A percentile compares a stretch with the other conserved stretches of the same genome.
phyloP scores from a whole-genome alignment of 2,113 vertebrate species.

The Lampris incognitus region DNA sequence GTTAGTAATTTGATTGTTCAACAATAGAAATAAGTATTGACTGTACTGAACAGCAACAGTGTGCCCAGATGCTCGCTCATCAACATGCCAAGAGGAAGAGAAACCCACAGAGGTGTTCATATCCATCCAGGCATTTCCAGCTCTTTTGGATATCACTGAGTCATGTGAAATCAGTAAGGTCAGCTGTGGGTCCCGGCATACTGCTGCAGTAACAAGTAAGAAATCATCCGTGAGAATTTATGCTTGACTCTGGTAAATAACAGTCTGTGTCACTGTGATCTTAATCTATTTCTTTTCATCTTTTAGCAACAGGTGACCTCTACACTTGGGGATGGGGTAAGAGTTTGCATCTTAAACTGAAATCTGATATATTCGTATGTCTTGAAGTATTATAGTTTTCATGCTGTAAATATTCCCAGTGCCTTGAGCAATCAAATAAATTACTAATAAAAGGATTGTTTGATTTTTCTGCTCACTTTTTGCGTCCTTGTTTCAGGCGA shows the following conservation, averaged over 20 bases:
- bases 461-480: conserved; percentile 13
- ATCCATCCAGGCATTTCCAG: conserved; percentile 92
- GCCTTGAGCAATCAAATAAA: not conserved
- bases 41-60: conserved; percentile 29
- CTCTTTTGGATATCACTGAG: conserved; percentile 87
- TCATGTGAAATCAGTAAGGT: conserved; percentile 78
- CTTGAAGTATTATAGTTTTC: not conserved
- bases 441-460: not conserved
- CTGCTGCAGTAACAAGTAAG: conserved; percentile 89
- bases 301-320: conserved; percentile 87
- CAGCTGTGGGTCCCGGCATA: conserved; percentile 94
- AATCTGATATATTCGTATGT: not conserved
- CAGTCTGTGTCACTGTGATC: not conserved
- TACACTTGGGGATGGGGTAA: conserved; percentile 99
- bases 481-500: conserved; percentile 80
- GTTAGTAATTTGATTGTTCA: not conserved
- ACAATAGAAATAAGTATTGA: not conserved
- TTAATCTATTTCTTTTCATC: conserved; percentile 1
- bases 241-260: not conserved
- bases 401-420: not conserved
- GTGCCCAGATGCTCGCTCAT: not conserved
- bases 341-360: conserved; percentile 52
- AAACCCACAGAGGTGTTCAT: conserved; percentile 82
- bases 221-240: not conserved
- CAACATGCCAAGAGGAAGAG: conserved; percentile 20